Base-by-base conservation (phyloP, 2,888 invertebrate species). In the Drosophila subquinaria region DNA sequence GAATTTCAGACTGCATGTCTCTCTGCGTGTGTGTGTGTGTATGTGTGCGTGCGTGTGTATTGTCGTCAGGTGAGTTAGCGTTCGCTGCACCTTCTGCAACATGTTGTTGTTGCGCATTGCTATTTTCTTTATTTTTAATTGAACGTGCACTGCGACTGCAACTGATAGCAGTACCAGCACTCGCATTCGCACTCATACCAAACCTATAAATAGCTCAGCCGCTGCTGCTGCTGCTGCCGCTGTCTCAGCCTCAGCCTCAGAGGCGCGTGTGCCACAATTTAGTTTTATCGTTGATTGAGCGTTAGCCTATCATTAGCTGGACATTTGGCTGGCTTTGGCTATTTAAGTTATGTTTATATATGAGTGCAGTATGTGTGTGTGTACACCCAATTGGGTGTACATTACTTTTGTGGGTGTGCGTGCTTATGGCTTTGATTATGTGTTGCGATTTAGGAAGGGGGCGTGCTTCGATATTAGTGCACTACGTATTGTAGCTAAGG, bases 251-350 rank as follows among this genome's bases (percentile, higher is more conserved):
- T 59, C n/a, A 61, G 55, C 68, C 72, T 59, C n/a, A 61, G 55
- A 68, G 76, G 74, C 77, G 86, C 84, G 84, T 85, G 84, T 85
- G 84, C 84, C 86, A 85, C 84, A 85, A 85, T 85, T 85, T 85
- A 84, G 84, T 82, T 81, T 86, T 86, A 85, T 85, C 84, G 84
- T 84, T 86, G 84, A 85, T 85, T 82, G 86, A 85, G 84, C 86
- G 84, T 86, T 85, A 86, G 84, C 84, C 84, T 86, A 86, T 84
- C 84, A 85, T 85, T 86, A 85, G 83, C 82, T 81, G 74, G 86
- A 74, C 80, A 78, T 83, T 79, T 72, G 80, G 69, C 69, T 73
- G 69, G 68, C 61, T 51, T 63, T 68, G 40, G 40, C 67, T 53
- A 67, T 73, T 70, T 71, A 64, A 68, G 40, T 30, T 64, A 62